Base-by-base conservation (phyloP, 2,888 invertebrate species). In the Xylota segnis region DNA sequence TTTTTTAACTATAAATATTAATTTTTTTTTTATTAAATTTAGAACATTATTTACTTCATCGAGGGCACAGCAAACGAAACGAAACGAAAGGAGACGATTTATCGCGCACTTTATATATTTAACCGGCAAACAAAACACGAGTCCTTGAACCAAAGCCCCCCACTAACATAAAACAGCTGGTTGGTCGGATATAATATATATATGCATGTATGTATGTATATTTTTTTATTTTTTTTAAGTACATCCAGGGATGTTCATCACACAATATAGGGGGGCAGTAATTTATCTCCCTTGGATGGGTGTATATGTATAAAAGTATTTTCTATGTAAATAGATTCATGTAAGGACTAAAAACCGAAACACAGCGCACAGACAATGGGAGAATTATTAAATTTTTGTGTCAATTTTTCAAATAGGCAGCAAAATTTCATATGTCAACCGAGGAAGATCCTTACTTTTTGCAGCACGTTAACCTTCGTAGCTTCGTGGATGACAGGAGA, bases 351-450 rank as follows among this genome's bases (percentile, higher is more conserved):
- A 54, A 10, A 71, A 83, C 65, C 65, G 65, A 63, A 63, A 58
- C n/a, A 27, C 16, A 54, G 43, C 10, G 45, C 74, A 16, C 37
- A 74, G 66, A 75, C 81, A 76, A 76, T 70, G 70, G 66, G 58
- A 40, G 72, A 59, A 68, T 72, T 79, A 63, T 84, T 79, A 79
- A 74, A 79, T 79, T 47, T 84, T 50, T 83, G 74, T 79, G 74
- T 63, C 56, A 70, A 63, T 84, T 70, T 70, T 40, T 10, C 37
- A 40, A 63, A 70, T 82, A 76, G 70, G 76, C 76, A 70, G 75
- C 50, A 29, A 68, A 40, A 59, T 45, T 47, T 68, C 61, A 54
- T 76, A 50, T 82, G 75, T 75, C 76, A 50, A 63, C 34, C 9
- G 29, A 5, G 66, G 66, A n/a, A 68, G 61, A 74, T 63, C 27